phyloP scores from a whole-genome alignment of 2,888 invertebrate species.

The Alentia gelatinosa region DNA sequence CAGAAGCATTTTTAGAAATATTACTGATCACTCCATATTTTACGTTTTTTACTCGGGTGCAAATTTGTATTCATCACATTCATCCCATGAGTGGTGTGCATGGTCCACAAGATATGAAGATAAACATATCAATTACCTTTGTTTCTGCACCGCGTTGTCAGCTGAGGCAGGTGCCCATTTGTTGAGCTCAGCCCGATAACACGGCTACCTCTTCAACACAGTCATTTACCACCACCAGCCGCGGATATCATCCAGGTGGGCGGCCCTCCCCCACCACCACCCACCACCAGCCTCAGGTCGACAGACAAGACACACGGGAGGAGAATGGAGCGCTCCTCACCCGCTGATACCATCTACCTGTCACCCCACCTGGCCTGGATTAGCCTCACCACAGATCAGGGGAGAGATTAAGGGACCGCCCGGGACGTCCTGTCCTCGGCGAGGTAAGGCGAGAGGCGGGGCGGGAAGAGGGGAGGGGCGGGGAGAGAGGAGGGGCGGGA shows the following conservation, averaged over 20 bases:
- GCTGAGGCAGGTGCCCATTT: neutral
- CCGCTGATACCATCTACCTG: neutral
- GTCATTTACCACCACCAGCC: conserved; percentile 6
- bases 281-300: neutral
- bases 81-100: neutral
- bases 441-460: neutral
- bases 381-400: neutral
- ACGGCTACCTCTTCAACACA: conserved; percentile 14
- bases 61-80: too few species aligned
- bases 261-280: neutral
- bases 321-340: neutral
- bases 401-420: conserved; percentile 31
- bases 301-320: neutral
- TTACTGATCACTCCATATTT: too few species aligned
- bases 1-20: too few species aligned
- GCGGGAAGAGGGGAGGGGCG: neutral
- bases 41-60: too few species aligned
- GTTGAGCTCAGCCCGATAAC: neutral
- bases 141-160: neutral
- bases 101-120: neutral
- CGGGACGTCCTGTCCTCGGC: conserved; percentile 14
- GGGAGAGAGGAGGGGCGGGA: neutral
- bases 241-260: neutral
- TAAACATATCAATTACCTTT: conserved; percentile 34
- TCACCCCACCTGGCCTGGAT: neutral